Evolutionary conservation across 2,888 invertebrate species (phyloP).

Genomic region (Callimorpha dominula): DNA sequence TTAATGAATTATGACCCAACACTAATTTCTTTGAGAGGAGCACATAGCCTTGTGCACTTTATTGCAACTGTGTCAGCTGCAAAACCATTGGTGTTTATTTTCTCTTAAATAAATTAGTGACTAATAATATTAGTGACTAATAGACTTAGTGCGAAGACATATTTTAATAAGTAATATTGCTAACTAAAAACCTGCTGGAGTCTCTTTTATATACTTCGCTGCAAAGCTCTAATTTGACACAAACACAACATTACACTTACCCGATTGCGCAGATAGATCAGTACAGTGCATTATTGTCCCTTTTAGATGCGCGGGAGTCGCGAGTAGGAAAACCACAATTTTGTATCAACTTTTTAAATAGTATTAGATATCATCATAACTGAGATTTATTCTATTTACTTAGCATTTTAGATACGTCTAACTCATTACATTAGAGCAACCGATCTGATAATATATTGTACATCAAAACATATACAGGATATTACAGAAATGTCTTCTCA

Average conservation of each 20-base stretch:
- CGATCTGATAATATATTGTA: no score
- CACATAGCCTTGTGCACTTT: no score
- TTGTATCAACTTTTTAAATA: not conserved
- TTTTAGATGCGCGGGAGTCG: slow-evolving; percentile 19
- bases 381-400: no score
- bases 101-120: no score
- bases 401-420: no score
- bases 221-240: slow-evolving; percentile 24
- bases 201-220: slow-evolving; percentile 19
- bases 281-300: slow-evolving; percentile 27
- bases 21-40: no score
- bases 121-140: not conserved
- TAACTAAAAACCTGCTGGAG: not conserved
- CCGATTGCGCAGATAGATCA: slow-evolving; percentile 22
- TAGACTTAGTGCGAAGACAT: not conserved
- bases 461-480: not conserved
- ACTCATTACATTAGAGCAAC: no score
- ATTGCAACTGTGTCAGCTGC: no score
- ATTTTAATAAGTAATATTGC: not conserved
- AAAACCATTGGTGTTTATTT: no score
- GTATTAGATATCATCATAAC: not conserved
- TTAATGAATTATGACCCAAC: no score
- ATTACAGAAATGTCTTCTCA: not conserved
- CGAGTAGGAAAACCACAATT: slow-evolving; percentile 18
- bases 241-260: slow-evolving; percentile 33